These are phyloP conservation scores for Nicator chloris DNA, from an alignment of 2,113 vertebrate genomes.

Conservation along the genomic window DNA sequence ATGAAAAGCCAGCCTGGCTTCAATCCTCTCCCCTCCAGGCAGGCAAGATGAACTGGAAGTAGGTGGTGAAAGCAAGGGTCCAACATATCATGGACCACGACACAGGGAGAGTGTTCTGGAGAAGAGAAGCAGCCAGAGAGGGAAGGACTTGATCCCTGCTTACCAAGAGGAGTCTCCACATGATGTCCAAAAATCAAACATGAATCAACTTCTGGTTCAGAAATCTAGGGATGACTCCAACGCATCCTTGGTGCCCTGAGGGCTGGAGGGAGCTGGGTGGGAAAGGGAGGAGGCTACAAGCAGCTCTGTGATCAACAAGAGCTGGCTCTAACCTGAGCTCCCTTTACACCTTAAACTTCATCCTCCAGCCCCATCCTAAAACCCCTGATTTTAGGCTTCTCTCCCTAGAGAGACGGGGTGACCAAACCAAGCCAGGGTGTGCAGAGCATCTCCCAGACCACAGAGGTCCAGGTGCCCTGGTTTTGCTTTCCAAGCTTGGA, in stretches of 20 bases:
- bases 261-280: accelerated
- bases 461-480: background rate
- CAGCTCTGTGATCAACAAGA: background rate
- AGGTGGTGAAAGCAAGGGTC: background rate
- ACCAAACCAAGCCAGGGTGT: accelerated
- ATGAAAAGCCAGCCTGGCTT: background rate
- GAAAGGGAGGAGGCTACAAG: background rate
- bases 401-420: accelerated
- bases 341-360: background rate
- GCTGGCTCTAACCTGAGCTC: background rate
- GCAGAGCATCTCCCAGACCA: background rate
- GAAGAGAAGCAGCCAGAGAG: background rate
- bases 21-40: background rate
- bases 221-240: background rate
- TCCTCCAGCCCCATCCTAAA: background rate
- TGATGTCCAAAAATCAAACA: background rate
- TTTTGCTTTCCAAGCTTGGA: background rate
- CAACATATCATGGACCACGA: accelerated
- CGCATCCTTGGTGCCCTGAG: accelerated
- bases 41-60: background rate
- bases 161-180: background rate
- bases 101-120: background rate
- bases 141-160: background rate
- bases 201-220: background rate
- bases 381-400: background rate